Evolutionary conservation across 2,888 invertebrate genomes (phyloP).

Genomic region (Ichneumon xanthorius): DNA sequence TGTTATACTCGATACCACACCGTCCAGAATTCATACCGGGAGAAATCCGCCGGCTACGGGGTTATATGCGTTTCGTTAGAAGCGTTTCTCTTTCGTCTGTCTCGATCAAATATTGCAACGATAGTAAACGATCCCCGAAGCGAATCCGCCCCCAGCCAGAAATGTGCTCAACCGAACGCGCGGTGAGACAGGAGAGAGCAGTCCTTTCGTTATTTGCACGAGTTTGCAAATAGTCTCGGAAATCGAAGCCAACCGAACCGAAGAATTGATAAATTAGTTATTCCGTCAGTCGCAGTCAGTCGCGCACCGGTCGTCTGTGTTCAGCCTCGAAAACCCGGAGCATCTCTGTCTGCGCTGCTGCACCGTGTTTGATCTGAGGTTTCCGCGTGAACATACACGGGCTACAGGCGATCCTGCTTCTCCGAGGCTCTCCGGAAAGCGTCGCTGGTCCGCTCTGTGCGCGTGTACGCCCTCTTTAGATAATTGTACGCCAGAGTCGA

Average conservation of each 20-base stretch:
- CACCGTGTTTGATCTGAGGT: conserved; percentile 80
- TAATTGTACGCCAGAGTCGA: background rate
- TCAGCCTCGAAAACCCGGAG: conserved; percentile 52
- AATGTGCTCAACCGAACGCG: conserved; percentile 51
- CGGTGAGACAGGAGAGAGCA: conserved; percentile 26
- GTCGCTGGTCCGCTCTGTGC: background rate
- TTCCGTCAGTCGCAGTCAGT: conserved; percentile 81
- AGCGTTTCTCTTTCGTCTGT: conserved; percentile 13
- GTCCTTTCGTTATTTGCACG: conserved; percentile 77
- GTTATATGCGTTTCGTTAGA: background rate
- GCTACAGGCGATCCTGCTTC: conserved; percentile 16
- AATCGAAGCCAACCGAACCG: conserved; percentile 84
- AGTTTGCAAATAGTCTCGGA: conserved; percentile 81
- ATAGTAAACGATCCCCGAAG: conserved; percentile 14
- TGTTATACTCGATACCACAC: conserved; percentile 30
- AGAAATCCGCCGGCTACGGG: background rate
- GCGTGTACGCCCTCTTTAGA: background rate
- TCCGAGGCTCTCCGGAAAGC: background rate
- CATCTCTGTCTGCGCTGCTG: conserved; percentile 49
- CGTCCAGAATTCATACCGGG: conserved; percentile 5
- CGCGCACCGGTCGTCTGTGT: conserved; percentile 32
- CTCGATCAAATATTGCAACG: conserved; percentile 50
- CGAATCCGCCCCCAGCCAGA: background rate
- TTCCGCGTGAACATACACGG: conserved; percentile 74
- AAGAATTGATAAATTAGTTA: conserved; percentile 85